phyloP scores from a whole-genome alignment of 1,140 invertebrate species.

The Zophobas atratus region DNA sequence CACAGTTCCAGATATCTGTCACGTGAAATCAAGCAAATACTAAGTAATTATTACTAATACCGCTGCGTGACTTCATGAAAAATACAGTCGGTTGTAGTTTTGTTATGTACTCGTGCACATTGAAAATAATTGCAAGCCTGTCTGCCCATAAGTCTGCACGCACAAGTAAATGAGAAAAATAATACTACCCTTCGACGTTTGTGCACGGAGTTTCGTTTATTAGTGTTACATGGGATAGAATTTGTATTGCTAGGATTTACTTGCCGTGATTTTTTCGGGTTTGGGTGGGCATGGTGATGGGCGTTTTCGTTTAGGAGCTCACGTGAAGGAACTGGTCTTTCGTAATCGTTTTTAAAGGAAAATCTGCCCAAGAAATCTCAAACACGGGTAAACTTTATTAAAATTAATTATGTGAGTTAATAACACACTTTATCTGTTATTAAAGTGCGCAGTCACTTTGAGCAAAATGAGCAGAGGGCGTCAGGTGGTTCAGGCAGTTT shows the following conservation, averaged over 20 bases:
- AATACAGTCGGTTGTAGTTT: slow-evolving; percentile 55
- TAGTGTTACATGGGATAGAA: not conserved
- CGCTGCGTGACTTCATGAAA: slow-evolving; percentile 56
- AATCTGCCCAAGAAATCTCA: no score
- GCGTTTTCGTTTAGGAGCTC: not conserved
- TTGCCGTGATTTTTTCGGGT: no score
- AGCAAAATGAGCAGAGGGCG: no score
- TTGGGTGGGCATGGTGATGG: not conserved
- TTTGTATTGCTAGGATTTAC: no score
- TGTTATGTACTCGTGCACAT: slow-evolving; percentile 56
- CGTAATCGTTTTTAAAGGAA: no score
- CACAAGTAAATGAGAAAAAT: slow-evolving; percentile 55
- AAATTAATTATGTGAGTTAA: no score
- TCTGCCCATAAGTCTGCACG: slow-evolving; percentile 58
- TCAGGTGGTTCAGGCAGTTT: no score
- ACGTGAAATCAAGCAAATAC: slow-evolving; percentile 57
- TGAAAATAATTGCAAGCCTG: slow-evolving; percentile 58
- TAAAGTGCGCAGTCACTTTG: no score
- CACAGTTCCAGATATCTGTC: slow-evolving; percentile 49
- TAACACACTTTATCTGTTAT: no score
- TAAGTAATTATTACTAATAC: slow-evolving; percentile 58
- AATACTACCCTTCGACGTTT: slow-evolving; percentile 51
- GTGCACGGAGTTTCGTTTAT: slow-evolving; percentile 45
- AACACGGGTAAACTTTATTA: no score
- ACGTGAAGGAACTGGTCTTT: no score